phyloP scores from a whole-genome alignment of 2,113 vertebrate genomes.

The Lates calcarifer region DNA sequence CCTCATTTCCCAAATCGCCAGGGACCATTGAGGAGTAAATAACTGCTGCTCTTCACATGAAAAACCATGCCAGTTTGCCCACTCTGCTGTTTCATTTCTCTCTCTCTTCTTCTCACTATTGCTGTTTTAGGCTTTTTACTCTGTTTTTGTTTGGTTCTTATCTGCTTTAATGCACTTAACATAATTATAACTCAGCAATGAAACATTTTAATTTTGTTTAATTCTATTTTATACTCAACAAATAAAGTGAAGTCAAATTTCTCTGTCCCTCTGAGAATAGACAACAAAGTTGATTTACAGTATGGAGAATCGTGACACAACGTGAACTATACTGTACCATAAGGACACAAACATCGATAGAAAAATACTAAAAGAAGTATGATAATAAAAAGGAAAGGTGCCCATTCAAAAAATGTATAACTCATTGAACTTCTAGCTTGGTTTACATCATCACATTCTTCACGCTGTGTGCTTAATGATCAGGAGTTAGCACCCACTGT shows the following conservation, averaged over 20 bases:
- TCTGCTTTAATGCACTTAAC: neutral
- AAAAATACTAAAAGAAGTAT: too few relatives aligned
- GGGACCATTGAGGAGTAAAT: conserved; percentile 50
- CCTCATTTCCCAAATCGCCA: conserved; percentile 39
- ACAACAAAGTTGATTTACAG: too few relatives aligned
- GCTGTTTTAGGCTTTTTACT: neutral
- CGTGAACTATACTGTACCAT: too few relatives aligned
- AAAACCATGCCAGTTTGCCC: neutral
- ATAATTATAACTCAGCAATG: neutral
- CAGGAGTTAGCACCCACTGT: too few relatives aligned
- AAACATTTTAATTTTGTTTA: neutral
- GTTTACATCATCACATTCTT: too few relatives aligned
- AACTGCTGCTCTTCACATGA: conserved; percentile 45
- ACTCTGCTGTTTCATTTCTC: neutral
- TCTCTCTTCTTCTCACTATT: neutral
- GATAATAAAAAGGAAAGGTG: too few relatives aligned
- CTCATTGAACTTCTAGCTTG: too few relatives aligned
- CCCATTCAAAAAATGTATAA: too few relatives aligned
- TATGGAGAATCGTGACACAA: too few relatives aligned
- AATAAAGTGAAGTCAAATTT: neutral
- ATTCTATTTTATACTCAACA: neutral
- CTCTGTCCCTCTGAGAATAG: too few relatives aligned
- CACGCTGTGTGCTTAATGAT: too few relatives aligned
- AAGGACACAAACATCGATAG: too few relatives aligned
- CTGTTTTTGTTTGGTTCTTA: neutral